Base-by-base conservation (phyloP, 2,797 vertebrate species). In the Falco columbarius region DNA sequence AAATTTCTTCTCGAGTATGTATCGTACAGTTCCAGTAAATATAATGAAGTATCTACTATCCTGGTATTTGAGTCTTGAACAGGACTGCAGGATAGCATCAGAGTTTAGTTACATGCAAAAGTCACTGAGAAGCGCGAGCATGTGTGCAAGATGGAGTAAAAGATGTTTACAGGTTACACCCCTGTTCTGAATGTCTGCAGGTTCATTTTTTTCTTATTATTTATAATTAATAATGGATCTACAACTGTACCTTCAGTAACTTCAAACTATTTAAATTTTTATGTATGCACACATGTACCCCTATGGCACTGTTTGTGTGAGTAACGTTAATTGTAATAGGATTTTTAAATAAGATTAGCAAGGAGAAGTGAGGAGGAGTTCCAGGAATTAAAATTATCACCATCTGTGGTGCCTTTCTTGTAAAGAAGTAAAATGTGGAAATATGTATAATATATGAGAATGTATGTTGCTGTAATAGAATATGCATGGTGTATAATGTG, bases 201-300 rank as follows among this genome's bases (percentile, higher is more conserved):
- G 34, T 95, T 86, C 10, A 14, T 81, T 81, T 86, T 75, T 71
- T 85, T 51, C 38, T 38, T 38, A 23, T 32, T 77, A 40, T 79
- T 85, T 79, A 3, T 23, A 67, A 66, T 18, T 49, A 65, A 26
- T 82, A 63, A 68, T 90, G 67, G 30, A 52, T 88, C 56, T 94
- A 63, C 83, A 95, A 73, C 62, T 86, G 66, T 92, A 40, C n/a
- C 74, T 93, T 84, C 72, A 81, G 91, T 76, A 83, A 58, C 66
- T 86, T 84, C 73, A 59, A 34, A 22, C 76, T 90, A 10, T 75
- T 94, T 81, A 74, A 30, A 66, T 86, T 49, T 68, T 63, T 70
- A 20, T 80, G 2, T 76, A 5, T 62, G 29, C 19, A 27, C 10
- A 13, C 13, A 26, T 62, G 51, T 24, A 22, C 5, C 15, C 74